phyloP scores from a whole-genome alignment of 2,888 invertebrate species.

The Hecatera dysodea region DNA sequence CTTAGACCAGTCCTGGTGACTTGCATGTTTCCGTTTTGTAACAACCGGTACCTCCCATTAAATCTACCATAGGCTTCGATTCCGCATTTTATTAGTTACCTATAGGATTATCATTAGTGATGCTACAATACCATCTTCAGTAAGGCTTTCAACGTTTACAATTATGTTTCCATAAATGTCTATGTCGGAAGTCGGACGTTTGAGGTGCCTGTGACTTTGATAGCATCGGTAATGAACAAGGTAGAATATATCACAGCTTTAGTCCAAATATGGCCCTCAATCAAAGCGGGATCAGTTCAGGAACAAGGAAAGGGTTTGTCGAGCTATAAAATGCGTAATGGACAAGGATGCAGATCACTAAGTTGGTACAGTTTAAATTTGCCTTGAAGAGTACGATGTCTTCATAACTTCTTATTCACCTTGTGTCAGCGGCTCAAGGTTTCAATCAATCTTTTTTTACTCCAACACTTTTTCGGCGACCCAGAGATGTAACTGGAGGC shows the following conservation, averaged over 20 bases:
- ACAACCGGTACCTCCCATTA: constrained; percentile 21
- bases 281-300: constrained; percentile 44
- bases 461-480: constrained; percentile 68
- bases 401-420: constrained; percentile 72
- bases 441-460: constrained; percentile 70
- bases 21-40: constrained; percentile 15
- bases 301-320: constrained; percentile 38
- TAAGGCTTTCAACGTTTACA: constrained; percentile 34
- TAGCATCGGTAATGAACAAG: constrained; percentile 37
- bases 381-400: constrained; percentile 77
- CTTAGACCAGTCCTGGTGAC: constrained; percentile 9
- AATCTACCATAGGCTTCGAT: constrained; percentile 16
- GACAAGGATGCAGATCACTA: constrained; percentile 34
- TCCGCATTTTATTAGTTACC: constrained; percentile 45
- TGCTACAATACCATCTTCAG: constrained; percentile 49
- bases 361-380: constrained; percentile 40
- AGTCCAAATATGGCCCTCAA: constrained; percentile 17
- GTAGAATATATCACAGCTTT: constrained; percentile 23
- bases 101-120: constrained; percentile 6
- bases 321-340: constrained; percentile 4
- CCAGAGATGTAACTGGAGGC: constrained; percentile 63
- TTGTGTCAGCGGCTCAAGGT: constrained; percentile 73
- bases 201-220: constrained; percentile 20
- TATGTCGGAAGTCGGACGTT: constrained; percentile 46
- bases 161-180: constrained; percentile 28